Conservation (phyloP, 1,140 invertebrate species). For the Macrosteles quadrilineatus region DNA sequence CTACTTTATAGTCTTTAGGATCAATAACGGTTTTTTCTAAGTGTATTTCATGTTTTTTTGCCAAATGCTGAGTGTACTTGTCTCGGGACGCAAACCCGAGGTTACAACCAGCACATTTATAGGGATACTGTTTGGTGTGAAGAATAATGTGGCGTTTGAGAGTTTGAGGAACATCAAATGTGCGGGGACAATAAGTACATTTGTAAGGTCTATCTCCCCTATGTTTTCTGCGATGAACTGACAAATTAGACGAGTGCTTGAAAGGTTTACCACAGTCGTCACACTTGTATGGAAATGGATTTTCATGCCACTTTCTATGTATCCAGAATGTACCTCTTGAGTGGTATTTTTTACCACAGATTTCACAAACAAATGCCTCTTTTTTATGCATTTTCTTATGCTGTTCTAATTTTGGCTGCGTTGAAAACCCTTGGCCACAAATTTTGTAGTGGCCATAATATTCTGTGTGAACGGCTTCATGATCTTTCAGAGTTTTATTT, state of each 20-base stretch:
- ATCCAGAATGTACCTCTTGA: conserved; percentile 42
- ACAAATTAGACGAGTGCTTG: conserved; percentile 39
- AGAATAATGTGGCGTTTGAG: conserved; percentile 40
- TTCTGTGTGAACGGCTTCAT: conserved; percentile 37
- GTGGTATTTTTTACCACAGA: conserved; percentile 40
- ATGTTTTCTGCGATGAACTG: conserved; percentile 58
- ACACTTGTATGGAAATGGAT: conserved; percentile 44
- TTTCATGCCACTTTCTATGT: conserved; percentile 43
- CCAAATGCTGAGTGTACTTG: conserved; percentile 38
- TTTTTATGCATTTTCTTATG: conserved; percentile 39
- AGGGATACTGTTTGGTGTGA: conserved; percentile 40
- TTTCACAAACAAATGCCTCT: conserved; percentile 41
- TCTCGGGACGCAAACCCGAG: conserved; percentile 39
- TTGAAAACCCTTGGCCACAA: conserved; percentile 40
- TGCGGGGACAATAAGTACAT: conserved; percentile 74
- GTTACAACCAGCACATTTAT: conserved; percentile 38
- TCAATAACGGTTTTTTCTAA: conserved; percentile 6
- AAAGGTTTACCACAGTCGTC: conserved; percentile 39
- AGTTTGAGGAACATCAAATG: conserved; percentile 56
- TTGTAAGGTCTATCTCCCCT: conserved; percentile 73
- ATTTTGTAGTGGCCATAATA: conserved; percentile 39
- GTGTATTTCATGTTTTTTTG: conserved; percentile 28
- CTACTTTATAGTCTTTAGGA: conserved; percentile 37
- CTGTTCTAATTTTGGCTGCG: conserved; percentile 37
- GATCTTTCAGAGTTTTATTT: conserved; percentile 35